Conservation (phyloP, 2,888 invertebrate genomes). For the Diploptera punctata region DNA sequence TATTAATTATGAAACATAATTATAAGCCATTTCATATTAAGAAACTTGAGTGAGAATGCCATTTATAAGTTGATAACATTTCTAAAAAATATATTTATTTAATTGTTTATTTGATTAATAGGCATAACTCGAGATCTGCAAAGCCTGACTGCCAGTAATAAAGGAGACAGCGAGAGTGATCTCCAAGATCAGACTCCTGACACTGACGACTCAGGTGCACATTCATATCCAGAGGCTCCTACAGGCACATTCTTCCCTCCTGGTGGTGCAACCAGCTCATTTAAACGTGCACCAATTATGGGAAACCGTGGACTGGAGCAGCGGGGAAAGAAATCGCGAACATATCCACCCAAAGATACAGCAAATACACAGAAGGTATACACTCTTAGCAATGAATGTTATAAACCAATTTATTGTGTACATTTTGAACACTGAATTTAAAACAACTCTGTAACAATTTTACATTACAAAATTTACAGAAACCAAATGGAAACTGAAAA, state of each 20-base stretch:
- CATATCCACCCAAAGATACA: conserved; percentile 62
- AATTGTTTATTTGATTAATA: too few species aligned
- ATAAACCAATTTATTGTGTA: not conserved
- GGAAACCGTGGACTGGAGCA: conserved; percentile 66
- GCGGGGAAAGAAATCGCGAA: conserved; percentile 68
- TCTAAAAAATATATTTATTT: too few species aligned
- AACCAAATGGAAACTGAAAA: too few species aligned
- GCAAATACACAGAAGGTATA: conserved; percentile 46
- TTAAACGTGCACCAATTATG: conserved; percentile 66
- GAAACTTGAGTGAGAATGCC: too few species aligned
- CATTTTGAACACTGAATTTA: too few species aligned
- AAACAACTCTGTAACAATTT: too few species aligned
- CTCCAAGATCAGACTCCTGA: conserved; percentile 74
- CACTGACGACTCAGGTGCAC: conserved; percentile 72
- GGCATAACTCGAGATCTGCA: conserved; percentile 58
- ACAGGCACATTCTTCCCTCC: conserved; percentile 59
- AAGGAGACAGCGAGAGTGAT: conserved; percentile 72
- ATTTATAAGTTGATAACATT: too few species aligned
- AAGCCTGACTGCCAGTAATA: conserved; percentile 57
- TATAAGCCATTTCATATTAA: too few species aligned
- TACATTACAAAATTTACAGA: too few species aligned
- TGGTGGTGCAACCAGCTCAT: conserved; percentile 53
- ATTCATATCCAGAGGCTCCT: conserved; percentile 58
- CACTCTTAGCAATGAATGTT: too few species aligned
- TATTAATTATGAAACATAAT: too few species aligned